These are phyloP conservation scores for Acrocephalus arundinaceus DNA, from an alignment of 2,113 vertebrate species.

Conservation along the genomic window DNA sequence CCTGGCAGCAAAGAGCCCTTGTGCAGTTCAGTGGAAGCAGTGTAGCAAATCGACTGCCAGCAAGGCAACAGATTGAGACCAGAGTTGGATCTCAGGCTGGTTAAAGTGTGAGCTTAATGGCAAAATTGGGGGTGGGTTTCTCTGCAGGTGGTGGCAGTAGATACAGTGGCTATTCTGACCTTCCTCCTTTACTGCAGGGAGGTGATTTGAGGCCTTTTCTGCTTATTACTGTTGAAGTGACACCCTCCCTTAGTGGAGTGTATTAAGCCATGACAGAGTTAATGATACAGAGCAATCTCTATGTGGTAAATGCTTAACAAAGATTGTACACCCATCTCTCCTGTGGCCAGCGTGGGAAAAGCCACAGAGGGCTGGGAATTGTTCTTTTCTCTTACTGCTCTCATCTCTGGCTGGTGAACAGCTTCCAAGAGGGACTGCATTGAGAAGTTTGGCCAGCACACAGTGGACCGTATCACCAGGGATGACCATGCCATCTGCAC, in stretches of 20 bases:
- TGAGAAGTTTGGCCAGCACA: slow-evolving; percentile 88
- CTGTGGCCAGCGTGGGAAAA: not conserved
- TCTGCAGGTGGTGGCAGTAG: not conserved
- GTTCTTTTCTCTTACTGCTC: not conserved
- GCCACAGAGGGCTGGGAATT: not conserved
- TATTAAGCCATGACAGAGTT: not conserved
- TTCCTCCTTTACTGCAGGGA: not conserved
- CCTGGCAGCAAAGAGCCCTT: not conserved
- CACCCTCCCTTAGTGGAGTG: not conserved
- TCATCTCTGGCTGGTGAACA: slow-evolving; percentile 13
- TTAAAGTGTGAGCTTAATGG: not conserved
- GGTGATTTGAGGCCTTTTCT: not conserved
- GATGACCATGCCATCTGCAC: slow-evolving; percentile 88
- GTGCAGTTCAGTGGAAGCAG: not conserved
- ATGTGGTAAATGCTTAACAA: not conserved
- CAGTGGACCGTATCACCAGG: slow-evolving; percentile 83
- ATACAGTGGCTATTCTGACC: not conserved
- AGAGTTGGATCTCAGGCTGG: not conserved
- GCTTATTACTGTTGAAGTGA: not conserved
- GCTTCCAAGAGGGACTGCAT: slow-evolving; percentile 94
- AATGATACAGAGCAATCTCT: not conserved
- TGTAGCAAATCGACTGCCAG: not conserved
- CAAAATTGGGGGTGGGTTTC: not conserved
- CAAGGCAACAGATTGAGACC: not conserved
- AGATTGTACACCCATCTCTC: not conserved